Evolutionary conservation across 1,140 invertebrate genomes (phyloP), one percentile per base, ranked within the genome.

Genomic region (Euura lappo): DNA sequence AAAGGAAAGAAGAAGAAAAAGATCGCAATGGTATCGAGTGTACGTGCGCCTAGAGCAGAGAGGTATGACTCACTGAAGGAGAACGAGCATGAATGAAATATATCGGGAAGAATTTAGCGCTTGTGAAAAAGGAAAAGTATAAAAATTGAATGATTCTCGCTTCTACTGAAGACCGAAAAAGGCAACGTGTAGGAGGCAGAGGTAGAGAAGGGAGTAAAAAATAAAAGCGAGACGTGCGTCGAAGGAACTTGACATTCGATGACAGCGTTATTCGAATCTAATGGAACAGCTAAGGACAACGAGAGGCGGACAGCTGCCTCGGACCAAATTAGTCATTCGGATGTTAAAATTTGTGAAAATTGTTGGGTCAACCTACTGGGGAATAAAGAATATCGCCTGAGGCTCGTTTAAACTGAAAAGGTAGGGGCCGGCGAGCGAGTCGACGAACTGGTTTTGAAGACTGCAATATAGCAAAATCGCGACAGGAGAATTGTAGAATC

Each of bases 401-500:
- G 44, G 75, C 51, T 44, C 45, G 45, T 68, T 71, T 28, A 28
- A 67, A 28, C 51, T 47, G 13, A 66, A 64, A 70, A 71, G 64
- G 67, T 60, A 68, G 44, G 51, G n/a, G 71, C 65, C 70, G 71
- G 3, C 65, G 13, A 45, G 51, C 70, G 72, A 42, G n/a, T 28
- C 43, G 13, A 44, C 68, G 51, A 71, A 65, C 43, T 43, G 46
- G 28, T 68, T 28, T 28, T 43, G 66, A 70, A 69, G 45, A 45
- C 51, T 60, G 51, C 51, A 66, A 77, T 42, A 65, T n/a, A 68
- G 71, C 60, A 47, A 45, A 47, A 72, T 74, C 68, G 60, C 71
- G 67, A 67, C 67, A 28, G 28, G 28, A 72, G 43, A 66, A 13
- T 71, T 73, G 45, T 47, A 13, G 45, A 60, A 71, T 42, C 72